A percentile compares a stretch with the other conserved stretches of the same genome.
phyloP scores from a whole-genome alignment of 2,797 vertebrate genomes.

The Notamacropus eugenii region DNA sequence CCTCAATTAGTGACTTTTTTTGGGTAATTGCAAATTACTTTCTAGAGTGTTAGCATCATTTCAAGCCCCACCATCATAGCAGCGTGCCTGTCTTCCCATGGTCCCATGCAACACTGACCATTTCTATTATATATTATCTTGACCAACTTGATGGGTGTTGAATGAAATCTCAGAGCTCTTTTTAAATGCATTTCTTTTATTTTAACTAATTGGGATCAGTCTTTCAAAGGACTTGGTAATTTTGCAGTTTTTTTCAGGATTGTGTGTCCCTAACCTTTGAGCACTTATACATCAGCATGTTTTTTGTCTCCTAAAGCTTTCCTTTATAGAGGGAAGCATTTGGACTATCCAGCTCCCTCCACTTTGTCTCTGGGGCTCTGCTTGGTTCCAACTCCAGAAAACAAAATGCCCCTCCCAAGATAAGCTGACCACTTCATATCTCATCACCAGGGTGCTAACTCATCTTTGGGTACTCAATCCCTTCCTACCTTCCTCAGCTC shows the following conservation, averaged over 20 bases:
- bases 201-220: no score
- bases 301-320: background rate
- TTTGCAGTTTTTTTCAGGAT: background rate
- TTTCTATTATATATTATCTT: background rate
- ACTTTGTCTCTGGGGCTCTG: background rate
- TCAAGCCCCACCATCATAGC: background rate
- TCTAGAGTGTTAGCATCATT: background rate
- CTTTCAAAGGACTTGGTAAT: background rate
- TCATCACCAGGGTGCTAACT: background rate
- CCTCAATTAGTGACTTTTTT: background rate
- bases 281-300: background rate
- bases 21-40: background rate
- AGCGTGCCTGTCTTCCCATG: background rate
- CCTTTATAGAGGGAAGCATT: background rate
- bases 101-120: background rate
- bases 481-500: background rate
- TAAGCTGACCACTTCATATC: background rate
- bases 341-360: background rate
- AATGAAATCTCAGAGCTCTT: no score
- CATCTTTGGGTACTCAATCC: background rate
- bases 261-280: background rate
- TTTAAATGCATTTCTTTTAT: no score
- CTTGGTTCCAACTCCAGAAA: background rate
- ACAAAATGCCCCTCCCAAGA: background rate
- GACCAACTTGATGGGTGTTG: background rate